Evolutionary conservation across 2,888 invertebrate genomes (phyloP).

Genomic region (Leptarthrus brevirostris): DNA sequence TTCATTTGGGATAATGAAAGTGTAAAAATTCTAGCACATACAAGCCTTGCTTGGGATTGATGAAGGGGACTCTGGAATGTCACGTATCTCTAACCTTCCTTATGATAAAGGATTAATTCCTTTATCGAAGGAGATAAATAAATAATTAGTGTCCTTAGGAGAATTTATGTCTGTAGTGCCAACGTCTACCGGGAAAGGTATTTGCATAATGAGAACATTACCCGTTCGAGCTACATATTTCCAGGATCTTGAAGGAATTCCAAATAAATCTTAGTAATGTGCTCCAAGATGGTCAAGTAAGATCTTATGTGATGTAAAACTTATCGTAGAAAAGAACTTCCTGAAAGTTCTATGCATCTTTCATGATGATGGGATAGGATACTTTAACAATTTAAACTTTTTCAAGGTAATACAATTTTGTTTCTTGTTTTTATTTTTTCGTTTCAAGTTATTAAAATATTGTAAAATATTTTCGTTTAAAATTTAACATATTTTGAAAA

Average conservation of each 20-base stretch:
- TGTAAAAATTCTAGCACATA: background rate
- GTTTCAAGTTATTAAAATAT: too few relatives aligned
- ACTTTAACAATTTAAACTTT: too few relatives aligned
- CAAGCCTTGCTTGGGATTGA: background rate
- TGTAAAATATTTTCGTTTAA: too few relatives aligned
- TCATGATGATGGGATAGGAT: too few relatives aligned
- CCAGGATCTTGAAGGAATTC: background rate
- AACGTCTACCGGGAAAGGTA: background rate
- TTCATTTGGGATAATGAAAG: slow-evolving; percentile 16
- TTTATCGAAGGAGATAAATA: slow-evolving; percentile 33
- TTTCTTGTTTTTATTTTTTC: too few relatives aligned
- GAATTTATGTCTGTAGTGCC: slow-evolving; percentile 23
- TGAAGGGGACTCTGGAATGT: background rate
- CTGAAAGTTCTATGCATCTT: too few relatives aligned
- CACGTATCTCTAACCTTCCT: background rate
- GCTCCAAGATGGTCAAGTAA: too few relatives aligned
- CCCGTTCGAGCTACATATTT: background rate
- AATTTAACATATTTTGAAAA: too few relatives aligned
- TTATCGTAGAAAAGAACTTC: too few relatives aligned
- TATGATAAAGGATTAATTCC: slow-evolving; percentile 29
- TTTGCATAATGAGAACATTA: slow-evolving; percentile 37
- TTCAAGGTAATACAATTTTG: too few relatives aligned
- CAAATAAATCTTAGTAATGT: background rate
- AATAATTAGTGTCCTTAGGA: slow-evolving; percentile 31
- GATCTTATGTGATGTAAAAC: too few relatives aligned